Evolutionary conservation across 2,888 invertebrate species (phyloP).

Genomic region (Ochlodes sylvanus): DNA sequence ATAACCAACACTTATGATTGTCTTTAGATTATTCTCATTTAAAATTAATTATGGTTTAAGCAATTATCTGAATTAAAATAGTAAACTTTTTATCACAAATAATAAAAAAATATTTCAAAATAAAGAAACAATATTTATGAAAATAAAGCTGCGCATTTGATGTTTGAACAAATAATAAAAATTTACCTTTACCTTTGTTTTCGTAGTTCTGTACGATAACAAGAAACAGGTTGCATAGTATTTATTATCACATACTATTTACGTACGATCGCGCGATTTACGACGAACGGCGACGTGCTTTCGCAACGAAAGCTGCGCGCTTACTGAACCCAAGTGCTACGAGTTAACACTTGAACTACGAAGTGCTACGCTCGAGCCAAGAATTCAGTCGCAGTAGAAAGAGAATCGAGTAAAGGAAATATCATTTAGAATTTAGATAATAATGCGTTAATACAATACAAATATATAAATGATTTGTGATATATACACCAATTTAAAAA

Average conservation of each 20-base stretch:
- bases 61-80: too few species aligned
- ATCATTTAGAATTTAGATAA: too few species aligned
- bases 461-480: too few species aligned
- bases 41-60: not conserved
- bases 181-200: slow-evolving; percentile 22
- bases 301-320: slow-evolving; percentile 40
- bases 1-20: not conserved
- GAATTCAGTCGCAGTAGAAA: not conserved
- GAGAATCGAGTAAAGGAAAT: not conserved
- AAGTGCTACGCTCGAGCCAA: slow-evolving; percentile 16
- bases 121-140: too few species aligned
- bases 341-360: slow-evolving; percentile 18
- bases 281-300: slow-evolving; percentile 38
- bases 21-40: not conserved
- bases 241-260: slow-evolving; percentile 40
- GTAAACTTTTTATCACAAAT: too few species aligned
- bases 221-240: slow-evolving; percentile 44
- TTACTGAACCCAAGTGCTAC: slow-evolving; percentile 38
- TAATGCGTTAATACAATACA: too few species aligned
- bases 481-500: too few species aligned
- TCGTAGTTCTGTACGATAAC: slow-evolving; percentile 14
- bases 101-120: too few species aligned
- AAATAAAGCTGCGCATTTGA: too few species aligned
- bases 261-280: slow-evolving; percentile 19
- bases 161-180: not conserved